Percentiles rank a stretch among this genome's conserved stretches.
phyloP scores from a whole-genome alignment of 2,888 invertebrate species.

The Sepioteuthis lessoniana region DNA sequence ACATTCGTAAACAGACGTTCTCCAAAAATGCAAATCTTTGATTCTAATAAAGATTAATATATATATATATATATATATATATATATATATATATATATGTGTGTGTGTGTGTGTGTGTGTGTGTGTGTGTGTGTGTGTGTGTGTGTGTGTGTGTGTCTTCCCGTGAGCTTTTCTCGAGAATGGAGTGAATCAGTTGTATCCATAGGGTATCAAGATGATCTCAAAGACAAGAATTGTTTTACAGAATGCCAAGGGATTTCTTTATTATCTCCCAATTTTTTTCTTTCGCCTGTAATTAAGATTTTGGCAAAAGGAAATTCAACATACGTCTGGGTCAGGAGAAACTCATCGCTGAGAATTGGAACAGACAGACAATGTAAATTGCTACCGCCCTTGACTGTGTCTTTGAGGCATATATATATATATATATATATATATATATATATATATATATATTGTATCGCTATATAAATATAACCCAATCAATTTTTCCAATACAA shows the following conservation, averaged over 20 bases:
- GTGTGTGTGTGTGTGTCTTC: not conserved
- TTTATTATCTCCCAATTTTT: not conserved
- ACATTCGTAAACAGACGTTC: no score
- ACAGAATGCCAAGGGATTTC: not conserved
- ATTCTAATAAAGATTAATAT: no score
- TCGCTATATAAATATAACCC: no score
- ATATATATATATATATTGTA: no score
- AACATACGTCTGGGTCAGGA: not conserved
- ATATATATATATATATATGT: no score
- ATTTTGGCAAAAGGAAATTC: not conserved
- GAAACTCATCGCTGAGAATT: not conserved
- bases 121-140: no score
- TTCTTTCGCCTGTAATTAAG: not conserved
- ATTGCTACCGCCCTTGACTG: not conserved
- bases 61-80: no score
- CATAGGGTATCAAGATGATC: not conserved
- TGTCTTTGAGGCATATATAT: not conserved
- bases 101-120: not conserved
- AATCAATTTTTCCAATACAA: no score
- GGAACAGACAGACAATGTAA: slow-evolving; percentile 1
- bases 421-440: not conserved
- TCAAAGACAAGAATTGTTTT: not conserved
- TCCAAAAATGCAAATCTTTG: no score
- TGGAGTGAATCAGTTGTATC: not conserved
- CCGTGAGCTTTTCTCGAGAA: not conserved